Base-by-base conservation (phyloP, 2,113 vertebrate species). In the Oreotrochilus melanogaster region DNA sequence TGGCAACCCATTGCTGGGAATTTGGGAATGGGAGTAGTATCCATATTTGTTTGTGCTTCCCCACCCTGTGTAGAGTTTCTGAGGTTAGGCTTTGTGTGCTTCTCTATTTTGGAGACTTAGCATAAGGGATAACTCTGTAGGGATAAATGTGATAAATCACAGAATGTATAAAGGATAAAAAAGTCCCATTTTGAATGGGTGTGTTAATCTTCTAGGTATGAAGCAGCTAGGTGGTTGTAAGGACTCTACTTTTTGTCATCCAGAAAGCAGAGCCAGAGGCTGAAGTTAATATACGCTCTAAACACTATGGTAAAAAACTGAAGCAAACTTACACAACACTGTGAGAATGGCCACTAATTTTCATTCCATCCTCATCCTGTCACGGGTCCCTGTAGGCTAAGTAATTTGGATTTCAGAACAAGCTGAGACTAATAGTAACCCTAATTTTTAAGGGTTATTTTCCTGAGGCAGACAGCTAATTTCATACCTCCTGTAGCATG, bases 381-480 rank as follows among this genome's bases (percentile, higher is more conserved):
- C 65, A 21, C 33, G 33, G 23, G 28, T 37, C 13, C 70, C 84
- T 74, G 75, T 33, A 83, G 80, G 28, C 54, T 31, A 78, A 73
- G 28, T 51, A 69, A 35, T 87, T 82, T 73, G 74, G 58, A 56
- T 92, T 95, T 92, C 89, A 91, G 83, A 91, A 69, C 22, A 78
- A 84, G 61, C 31, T 53, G 89, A 87, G 73, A 35, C 43, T 71
- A 50, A 13, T 24, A 75, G 67, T 37, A 62, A 70, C 58, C 65
- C 74, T 47, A 1, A 58, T 89, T 89, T 82, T 69, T 89, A 50
- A 30, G 54, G 50, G 47, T 76, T 70, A 21, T 88, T 95, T 82
- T 82, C 87, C 47, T 31, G 50, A 58, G 42, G 78, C 54, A 73
- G 66, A 39, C 7, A 5, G 72, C 39, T 85, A 33, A 65, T 94